phyloP scores from a whole-genome alignment of 2,113 vertebrate species.

The Gila orcuttii region DNA sequence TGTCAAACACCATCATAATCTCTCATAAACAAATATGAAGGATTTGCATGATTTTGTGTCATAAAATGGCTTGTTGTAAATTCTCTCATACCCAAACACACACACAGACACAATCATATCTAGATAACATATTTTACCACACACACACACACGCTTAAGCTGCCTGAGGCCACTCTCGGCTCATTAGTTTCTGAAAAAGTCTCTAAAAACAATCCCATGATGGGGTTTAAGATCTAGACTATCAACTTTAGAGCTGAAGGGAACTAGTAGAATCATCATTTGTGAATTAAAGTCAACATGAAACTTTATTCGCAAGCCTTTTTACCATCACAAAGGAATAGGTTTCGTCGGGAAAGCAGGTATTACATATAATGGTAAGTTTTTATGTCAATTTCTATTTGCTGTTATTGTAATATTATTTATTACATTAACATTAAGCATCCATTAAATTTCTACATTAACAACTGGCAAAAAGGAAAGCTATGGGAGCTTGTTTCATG shows the following conservation, averaged over 20 bases:
- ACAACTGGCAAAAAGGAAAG: no score
- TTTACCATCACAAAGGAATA: background rate
- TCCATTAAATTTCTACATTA: background rate
- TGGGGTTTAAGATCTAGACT: background rate
- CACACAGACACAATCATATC: background rate
- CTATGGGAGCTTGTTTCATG: no score
- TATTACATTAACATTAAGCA: background rate
- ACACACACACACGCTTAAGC: background rate
- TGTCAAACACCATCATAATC: background rate
- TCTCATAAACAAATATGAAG: background rate
- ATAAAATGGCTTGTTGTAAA: conserved; percentile 48
- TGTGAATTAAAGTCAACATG: conserved; percentile 15
- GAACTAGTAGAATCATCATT: background rate
- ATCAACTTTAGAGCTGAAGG: background rate
- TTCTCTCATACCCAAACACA: background rate
- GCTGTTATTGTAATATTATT: background rate
- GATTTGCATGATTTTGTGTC: conserved; percentile 19
- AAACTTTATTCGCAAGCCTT: background rate
- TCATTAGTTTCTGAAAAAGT: conserved; percentile 11
- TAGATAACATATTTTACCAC: background rate
- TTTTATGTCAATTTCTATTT: background rate
- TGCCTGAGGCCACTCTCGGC: conserved; percentile 27
- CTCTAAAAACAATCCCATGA: conserved; percentile 11
- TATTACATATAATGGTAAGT: background rate
- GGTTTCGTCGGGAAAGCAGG: background rate